Evolutionary conservation across 2,888 invertebrate genomes (phyloP).

Genomic region (Lasioglossum pauxillum): DNA sequence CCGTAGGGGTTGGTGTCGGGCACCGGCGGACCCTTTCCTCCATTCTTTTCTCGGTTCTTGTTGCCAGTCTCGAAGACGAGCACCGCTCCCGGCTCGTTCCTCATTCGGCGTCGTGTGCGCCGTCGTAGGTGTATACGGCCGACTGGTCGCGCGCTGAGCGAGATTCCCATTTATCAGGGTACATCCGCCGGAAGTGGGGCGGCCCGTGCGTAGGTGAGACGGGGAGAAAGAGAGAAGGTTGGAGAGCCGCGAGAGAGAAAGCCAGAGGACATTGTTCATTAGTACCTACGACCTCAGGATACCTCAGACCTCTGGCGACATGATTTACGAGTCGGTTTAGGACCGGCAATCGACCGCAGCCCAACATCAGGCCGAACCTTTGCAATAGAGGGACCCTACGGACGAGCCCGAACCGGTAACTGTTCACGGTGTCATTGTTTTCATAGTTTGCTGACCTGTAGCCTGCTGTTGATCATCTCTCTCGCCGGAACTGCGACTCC

Average conservation of each 20-base stretch:
- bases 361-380: background rate
- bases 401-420: background rate
- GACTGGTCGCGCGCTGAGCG: conserved; percentile 73
- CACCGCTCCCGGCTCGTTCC: conserved; percentile 62
- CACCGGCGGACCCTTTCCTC: conserved; percentile 46
- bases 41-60: conserved; percentile 54
- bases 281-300: conserved; percentile 65
- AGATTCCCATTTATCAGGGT: conserved; percentile 83
- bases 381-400: background rate
- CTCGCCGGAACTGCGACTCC: background rate
- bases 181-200: conserved; percentile 84
- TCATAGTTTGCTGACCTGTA: conserved; percentile 5
- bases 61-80: conserved; percentile 65
- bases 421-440: background rate
- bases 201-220: conserved; percentile 82
- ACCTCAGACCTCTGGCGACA: conserved; percentile 31
- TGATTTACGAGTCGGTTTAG: conserved; percentile 47
- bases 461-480: background rate
- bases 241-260: conserved; percentile 56
- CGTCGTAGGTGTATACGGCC: conserved; percentile 76
- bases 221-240: conserved; percentile 63
- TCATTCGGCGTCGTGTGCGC: conserved; percentile 63
- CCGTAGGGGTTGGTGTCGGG: conserved; percentile 3
- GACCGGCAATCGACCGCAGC: conserved; percentile 19
- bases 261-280: conserved; percentile 63